A percentile compares a stretch with the other conserved stretches of the same genome.
These are phyloP conservation scores for Platycheirus albimanus DNA, from an alignment of 2,888 invertebrate species.

Conservation along the genomic window DNA sequence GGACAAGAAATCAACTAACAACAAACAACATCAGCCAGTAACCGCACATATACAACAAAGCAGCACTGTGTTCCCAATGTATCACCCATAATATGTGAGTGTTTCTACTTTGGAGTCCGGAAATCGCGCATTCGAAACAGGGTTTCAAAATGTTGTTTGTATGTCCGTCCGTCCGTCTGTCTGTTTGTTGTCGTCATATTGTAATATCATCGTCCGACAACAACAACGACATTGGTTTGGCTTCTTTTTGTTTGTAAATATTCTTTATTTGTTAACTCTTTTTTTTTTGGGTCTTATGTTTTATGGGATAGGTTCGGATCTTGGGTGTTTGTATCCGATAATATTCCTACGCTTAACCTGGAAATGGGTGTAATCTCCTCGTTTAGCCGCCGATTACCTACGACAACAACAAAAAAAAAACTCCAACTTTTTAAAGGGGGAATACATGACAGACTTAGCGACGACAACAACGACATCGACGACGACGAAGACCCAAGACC, in stretches of 20 bases:
- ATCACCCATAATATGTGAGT: constrained; percentile 52
- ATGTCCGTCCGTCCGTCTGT: constrained; percentile 20
- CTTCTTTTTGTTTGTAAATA: constrained; percentile 62
- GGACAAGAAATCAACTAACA: constrained; percentile 38
- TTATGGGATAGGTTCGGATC: constrained; percentile 47
- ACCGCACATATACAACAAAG: background rate
- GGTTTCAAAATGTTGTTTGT: constrained; percentile 44
- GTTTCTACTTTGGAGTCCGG: constrained; percentile 47
- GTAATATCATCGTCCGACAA: constrained; percentile 23
- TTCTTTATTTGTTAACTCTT: constrained; percentile 9
- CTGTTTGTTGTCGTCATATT: constrained; percentile 26
- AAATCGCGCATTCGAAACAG: constrained; percentile 55
- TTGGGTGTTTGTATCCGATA: constrained; percentile 36
- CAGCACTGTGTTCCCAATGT: constrained; percentile 65
- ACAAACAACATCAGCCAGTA: constrained; percentile 1
- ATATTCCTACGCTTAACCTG: constrained; percentile 52
- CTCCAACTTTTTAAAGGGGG: constrained; percentile 13
- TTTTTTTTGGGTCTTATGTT: background rate
- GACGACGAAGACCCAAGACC: background rate
- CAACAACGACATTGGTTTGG: constrained; percentile 50
- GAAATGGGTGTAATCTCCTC: constrained; percentile 55
- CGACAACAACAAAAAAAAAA: too few relatives aligned
- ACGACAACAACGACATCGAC: constrained; percentile 1
- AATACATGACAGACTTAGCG: constrained; percentile 9
- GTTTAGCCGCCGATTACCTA: constrained; percentile 59